phyloP scores from a whole-genome alignment of 2,888 invertebrate genomes.

The Cepaea hortensis region DNA sequence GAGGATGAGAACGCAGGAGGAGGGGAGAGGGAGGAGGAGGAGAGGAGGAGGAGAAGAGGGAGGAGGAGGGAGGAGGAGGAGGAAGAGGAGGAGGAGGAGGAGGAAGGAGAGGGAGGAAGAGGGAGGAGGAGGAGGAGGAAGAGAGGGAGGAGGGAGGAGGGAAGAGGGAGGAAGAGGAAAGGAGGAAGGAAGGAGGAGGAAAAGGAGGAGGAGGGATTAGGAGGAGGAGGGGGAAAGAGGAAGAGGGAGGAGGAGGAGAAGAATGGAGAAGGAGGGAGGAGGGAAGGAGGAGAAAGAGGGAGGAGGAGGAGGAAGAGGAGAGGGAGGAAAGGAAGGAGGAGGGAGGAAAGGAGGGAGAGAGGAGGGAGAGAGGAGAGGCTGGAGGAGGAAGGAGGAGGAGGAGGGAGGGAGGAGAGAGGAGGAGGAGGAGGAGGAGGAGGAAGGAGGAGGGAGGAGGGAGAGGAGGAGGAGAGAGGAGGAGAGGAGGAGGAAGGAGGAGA shows the following conservation, averaged over 20 bases:
- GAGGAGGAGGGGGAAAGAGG: background rate
- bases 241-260: background rate
- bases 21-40: background rate
- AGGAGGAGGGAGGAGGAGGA: background rate
- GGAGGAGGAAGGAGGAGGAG: slow-evolving; percentile 8
- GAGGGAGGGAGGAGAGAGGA: background rate
- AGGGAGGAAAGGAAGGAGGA: background rate
- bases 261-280: background rate
- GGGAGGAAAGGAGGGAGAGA: background rate
- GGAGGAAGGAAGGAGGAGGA: background rate
- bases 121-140: no score
- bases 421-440: background rate
- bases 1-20: no score
- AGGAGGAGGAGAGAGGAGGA: background rate
- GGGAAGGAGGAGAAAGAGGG: background rate
- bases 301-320: background rate
- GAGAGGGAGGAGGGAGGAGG: no score
- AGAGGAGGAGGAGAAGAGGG: background rate
- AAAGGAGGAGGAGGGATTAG: no score
- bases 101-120: background rate
- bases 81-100: background rate
- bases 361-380: background rate
- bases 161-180: background rate
- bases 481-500: background rate
- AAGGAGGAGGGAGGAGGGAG: background rate